A percentile compares a stretch with the other conserved stretches of the same genome.
Conservation (phyloP, 2,113 vertebrate species). For the Carettochelys insculpta region DNA sequence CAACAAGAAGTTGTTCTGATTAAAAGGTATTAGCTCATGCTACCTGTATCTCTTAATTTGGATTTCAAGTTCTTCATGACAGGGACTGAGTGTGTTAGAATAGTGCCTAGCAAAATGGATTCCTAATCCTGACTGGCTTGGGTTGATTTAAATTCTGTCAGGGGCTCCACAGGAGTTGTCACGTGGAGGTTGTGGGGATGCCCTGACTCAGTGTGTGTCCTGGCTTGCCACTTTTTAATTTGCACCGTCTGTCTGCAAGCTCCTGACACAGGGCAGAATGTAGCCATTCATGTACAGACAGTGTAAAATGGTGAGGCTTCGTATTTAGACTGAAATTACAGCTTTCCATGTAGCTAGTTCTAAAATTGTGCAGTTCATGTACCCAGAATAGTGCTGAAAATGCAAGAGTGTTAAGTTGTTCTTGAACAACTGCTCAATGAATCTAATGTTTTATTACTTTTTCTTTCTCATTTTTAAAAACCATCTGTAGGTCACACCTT, state of each 20-base stretch:
- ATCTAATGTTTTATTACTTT: not conserved
- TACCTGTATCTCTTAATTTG: not conserved
- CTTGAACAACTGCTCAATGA: not conserved
- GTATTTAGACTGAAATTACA: not conserved
- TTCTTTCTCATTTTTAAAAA: not conserved
- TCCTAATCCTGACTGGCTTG: not conserved
- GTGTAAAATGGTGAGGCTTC: not conserved
- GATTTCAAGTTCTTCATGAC: not conserved
- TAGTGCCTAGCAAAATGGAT: not conserved
- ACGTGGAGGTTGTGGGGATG: not conserved
- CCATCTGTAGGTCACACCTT: accelerated
- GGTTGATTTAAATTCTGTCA: not conserved
- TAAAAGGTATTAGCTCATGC: not conserved
- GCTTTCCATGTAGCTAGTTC: not conserved
- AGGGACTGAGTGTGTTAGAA: not conserved
- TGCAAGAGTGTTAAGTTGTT: not conserved
- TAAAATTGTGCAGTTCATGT: not conserved
- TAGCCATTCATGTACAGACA: not conserved
- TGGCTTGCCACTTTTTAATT: not conserved
- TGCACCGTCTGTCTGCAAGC: not conserved
- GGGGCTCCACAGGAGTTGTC: not conserved
- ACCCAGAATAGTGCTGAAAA: not conserved
- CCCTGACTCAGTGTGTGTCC: not conserved
- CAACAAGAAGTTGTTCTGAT: not conserved
- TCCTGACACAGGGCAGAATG: not conserved